These are phyloP conservation scores for Drosophila testacea DNA, from an alignment of 2,888 invertebrate genomes.

Conservation along the genomic window DNA sequence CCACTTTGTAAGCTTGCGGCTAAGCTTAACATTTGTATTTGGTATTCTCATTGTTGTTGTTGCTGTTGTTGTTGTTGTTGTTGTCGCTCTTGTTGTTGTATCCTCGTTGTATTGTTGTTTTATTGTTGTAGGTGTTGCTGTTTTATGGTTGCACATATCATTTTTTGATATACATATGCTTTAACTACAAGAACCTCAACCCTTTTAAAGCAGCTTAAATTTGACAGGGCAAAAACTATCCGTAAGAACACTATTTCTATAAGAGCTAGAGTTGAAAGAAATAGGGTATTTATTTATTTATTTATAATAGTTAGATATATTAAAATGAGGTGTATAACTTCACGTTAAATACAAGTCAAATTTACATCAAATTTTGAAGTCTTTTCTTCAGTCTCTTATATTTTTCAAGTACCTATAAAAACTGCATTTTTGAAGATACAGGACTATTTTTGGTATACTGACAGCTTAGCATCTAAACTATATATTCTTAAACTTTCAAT, in stretches of 20 bases:
- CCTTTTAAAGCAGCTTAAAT: constrained; percentile 3
- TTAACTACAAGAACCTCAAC: neutral
- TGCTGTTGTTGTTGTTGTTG: constrained; percentile 16
- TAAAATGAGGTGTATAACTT: neutral
- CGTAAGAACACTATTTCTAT: neutral
- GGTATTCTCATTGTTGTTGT: constrained; percentile 3
- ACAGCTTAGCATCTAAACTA: neutral
- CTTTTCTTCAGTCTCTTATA: neutral
- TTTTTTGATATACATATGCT: constrained; percentile 46
- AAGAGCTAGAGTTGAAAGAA: neutral
- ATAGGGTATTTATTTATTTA: too few relatives aligned
- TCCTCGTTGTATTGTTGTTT: constrained; percentile 3
- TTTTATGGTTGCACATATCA: constrained; percentile 36
- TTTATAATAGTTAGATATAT: too few relatives aligned
- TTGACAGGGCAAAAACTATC: neutral
- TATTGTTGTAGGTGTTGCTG: constrained; percentile 32
- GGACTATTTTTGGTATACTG: neutral
- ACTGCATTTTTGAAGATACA: neutral
- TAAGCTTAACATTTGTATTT: constrained; percentile 57
- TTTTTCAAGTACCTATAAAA: neutral
- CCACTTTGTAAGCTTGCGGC: constrained; percentile 61
- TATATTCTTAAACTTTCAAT: neutral
- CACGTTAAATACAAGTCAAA: neutral
- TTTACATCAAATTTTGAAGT: neutral
- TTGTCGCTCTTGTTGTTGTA: constrained; percentile 1